Conservation (phyloP, 2,113 vertebrate species). For the Plecotus auritus region DNA sequence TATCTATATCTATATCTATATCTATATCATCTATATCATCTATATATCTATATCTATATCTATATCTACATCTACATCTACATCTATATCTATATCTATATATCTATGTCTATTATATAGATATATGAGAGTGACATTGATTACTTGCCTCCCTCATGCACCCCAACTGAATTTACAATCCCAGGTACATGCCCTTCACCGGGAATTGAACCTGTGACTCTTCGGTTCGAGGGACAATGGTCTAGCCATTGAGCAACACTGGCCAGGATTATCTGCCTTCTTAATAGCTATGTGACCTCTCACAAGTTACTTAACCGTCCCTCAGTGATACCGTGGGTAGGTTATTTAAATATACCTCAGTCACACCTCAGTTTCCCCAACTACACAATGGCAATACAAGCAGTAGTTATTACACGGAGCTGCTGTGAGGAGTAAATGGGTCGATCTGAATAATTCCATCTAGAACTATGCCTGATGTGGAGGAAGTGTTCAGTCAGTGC, state of each 20-base stretch:
- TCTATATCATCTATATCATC: no score
- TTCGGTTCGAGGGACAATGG: background rate
- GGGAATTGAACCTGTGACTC: background rate
- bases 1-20: no score
- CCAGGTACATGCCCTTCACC: background rate
- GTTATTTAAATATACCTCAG: background rate
- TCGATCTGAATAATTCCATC: conserved; percentile 33
- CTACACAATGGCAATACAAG: background rate
- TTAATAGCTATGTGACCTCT: background rate
- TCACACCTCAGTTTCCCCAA: background rate
- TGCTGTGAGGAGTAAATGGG: background rate
- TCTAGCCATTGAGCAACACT: background rate
- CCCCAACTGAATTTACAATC: no score
- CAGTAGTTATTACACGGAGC: background rate
- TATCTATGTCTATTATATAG: no score
- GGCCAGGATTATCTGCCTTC: background rate
- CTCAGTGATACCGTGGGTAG: background rate
- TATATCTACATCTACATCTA: no score
- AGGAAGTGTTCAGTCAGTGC: background rate
- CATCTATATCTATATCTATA: no score
- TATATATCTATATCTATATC: no score
- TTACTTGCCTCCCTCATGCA: no score
- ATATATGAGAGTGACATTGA: background rate
- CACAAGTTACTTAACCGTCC: background rate
- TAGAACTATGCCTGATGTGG: background rate